These are phyloP conservation scores for Ranitomeya variabilis DNA, from an alignment of 2,113 vertebrate species.

Conservation along the genomic window DNA sequence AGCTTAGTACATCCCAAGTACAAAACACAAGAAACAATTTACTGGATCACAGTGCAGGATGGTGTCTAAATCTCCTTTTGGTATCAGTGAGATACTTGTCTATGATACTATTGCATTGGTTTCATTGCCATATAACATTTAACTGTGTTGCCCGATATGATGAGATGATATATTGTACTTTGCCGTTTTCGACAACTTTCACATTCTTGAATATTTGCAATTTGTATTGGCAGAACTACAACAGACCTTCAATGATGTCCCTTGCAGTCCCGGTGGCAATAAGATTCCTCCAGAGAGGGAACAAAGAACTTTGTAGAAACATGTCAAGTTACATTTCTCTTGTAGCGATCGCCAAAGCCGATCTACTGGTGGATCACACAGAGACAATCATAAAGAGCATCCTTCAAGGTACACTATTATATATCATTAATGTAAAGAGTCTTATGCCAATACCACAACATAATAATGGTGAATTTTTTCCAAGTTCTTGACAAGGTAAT, in stretches of 20 bases:
- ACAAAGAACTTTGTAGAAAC: constrained; percentile 87
- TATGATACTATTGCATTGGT: background rate
- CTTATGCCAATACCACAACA: background rate
- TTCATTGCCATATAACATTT: background rate
- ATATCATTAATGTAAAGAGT: background rate
- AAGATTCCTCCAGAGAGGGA: constrained; percentile 87
- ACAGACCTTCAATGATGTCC: constrained; percentile 83
- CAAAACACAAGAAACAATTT: too few species aligned
- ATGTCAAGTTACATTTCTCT: constrained; percentile 94
- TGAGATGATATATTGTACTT: background rate
- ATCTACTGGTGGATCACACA: constrained; percentile 88
- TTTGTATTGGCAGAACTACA: constrained; percentile 83
- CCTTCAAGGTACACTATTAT: constrained; percentile 80
- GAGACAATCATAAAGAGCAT: constrained; percentile 83
- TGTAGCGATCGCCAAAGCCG: constrained; percentile 84
- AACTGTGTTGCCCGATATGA: background rate
- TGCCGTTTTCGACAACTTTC: background rate
- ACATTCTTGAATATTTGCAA: background rate
- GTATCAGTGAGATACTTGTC: background rate
- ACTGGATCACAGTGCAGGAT: background rate
- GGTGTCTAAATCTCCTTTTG: background rate
- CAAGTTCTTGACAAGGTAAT: background rate
- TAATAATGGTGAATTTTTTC: background rate
- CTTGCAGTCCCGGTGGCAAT: constrained; percentile 93
- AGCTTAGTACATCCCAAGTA: too few species aligned